Evolutionary conservation across 2,797 vertebrate species (phyloP), one percentile per base, ranked within the genome.

Genomic region (Manis crassicaudata): DNA sequence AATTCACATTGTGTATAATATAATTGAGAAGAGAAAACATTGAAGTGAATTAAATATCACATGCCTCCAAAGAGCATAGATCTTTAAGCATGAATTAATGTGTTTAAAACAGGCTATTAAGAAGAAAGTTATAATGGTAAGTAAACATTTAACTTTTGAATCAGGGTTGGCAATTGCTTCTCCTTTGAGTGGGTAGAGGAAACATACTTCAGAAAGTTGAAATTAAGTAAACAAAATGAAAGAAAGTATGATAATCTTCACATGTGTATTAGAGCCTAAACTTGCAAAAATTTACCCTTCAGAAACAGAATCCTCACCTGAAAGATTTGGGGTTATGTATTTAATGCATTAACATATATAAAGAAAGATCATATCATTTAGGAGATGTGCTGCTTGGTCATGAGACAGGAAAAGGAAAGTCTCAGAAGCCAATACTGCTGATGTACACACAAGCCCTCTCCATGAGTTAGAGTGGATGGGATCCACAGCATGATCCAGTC

Each of bases 31-130:
- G 56, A 87, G 37, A 58, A 88, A 80, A 67, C 13, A 81, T 43
- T 50, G 90, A 76, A 90, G 35, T 21, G 6, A 85, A 93, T 91
- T 73, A 85, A 77, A 82, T 73, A 84, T 18, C 0, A n/a, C 6
- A 23, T 65, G 4, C 21, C 17, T 94, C n/a, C n/a, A 32, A 81
- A 86, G 60, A 87, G 0, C 54, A 50, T n/a, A 58, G 50, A 82
- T 73, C 23, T 67, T 40, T 87, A 52, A 68, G 10, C 5, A 40
- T 68, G 11, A 58, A 80, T 67, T 63, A 89, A 79, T 29, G 3
- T 77, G 18, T 82, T 95, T 92, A 70, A 93, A 82, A 85, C 14
- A 65, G 14, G 27, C 58, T 81, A 32, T 73, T 82, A 77, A 84
- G 32, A 70, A 72, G 37, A 80, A 85, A 77, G 29, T 68, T 52